A percentile compares a stretch with the other conserved stretches of the same genome.
Conservation (phyloP, 2,888 invertebrate genomes). For the Eristalis arbustorum region DNA sequence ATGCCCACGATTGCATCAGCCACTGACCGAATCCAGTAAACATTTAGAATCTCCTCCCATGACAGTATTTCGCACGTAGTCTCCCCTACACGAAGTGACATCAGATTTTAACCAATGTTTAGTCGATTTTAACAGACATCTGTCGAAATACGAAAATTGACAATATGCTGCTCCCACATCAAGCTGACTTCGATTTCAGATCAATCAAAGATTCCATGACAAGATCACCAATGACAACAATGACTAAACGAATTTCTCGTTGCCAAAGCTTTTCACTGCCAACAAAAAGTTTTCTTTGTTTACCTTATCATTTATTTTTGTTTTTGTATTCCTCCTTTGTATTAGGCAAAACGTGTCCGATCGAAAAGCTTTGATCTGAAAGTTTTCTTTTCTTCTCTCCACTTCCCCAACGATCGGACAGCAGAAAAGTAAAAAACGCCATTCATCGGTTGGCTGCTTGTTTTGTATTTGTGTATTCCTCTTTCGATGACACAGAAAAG, state of each 20-base stretch:
- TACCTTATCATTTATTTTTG: constrained; percentile 20
- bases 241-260: neutral
- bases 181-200: neutral
- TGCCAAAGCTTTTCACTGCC: neutral
- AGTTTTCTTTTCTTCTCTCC: neutral
- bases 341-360: constrained; percentile 21
- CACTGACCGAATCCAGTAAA: neutral
- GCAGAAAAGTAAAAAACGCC: neutral
- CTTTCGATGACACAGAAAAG: constrained; percentile 8
- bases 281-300: constrained; percentile 36
- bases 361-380: constrained; percentile 36
- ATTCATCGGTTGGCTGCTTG: constrained; percentile 7
- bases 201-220: neutral
- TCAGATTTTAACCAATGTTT: neutral
- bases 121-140: neutral
- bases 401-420: constrained; percentile 10
- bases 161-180: neutral
- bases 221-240: neutral
- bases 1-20: neutral
- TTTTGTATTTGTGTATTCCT: neutral
- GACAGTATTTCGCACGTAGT: neutral
- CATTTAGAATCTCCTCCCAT: neutral
- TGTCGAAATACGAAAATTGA: neutral
- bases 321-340: constrained; percentile 3
- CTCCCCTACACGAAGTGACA: neutral